A percentile compares a stretch with the other conserved stretches of the same genome.
phyloP scores from a whole-genome alignment of 37 sponge, comb jelly and placozoan species.

The Cladorhizidae sp. region DNA sequence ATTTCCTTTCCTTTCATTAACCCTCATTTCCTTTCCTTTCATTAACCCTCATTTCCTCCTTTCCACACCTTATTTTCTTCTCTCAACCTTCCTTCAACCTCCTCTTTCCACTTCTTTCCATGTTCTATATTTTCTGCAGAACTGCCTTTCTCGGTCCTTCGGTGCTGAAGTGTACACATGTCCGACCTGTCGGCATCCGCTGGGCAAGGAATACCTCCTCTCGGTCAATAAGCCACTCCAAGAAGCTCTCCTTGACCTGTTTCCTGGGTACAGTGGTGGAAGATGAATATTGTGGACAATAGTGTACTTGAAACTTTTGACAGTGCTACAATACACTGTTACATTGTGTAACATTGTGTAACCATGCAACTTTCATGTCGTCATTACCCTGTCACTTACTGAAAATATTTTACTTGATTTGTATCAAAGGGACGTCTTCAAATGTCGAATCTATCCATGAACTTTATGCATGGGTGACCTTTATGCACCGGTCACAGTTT shows the following conservation, averaged over 20 bases:
- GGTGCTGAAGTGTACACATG: slow-evolving; percentile 80
- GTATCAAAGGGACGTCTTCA: too few relatives aligned
- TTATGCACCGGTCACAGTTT: too few relatives aligned
- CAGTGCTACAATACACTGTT: too few relatives aligned
- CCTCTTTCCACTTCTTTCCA: not conserved
- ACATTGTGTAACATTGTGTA: too few relatives aligned
- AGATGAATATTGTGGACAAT: slow-evolving; percentile 40
- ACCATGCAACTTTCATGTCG: too few relatives aligned
- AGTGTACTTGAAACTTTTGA: too few relatives aligned
- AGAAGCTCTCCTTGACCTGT: slow-evolving; percentile 56
- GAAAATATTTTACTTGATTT: too few relatives aligned
- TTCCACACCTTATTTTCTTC: not conserved
- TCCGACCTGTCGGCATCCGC: slow-evolving; percentile 70
- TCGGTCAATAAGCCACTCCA: slow-evolving; percentile 62
- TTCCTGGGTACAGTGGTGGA: slow-evolving; percentile 87
- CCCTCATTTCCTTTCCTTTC: not conserved
- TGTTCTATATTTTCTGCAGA: slow-evolving; percentile 12
- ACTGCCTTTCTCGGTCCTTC: slow-evolving; percentile 78
- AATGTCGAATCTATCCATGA: too few relatives aligned
- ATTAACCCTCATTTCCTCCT: not conserved
- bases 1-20: too few relatives aligned
- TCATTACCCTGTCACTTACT: too few relatives aligned
- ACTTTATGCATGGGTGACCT: too few relatives aligned
- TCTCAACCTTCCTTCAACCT: not conserved
- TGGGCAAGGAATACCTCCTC: slow-evolving; percentile 56